phyloP scores from a whole-genome alignment of 1,140 invertebrate genomes.

The Tribolium madens region DNA sequence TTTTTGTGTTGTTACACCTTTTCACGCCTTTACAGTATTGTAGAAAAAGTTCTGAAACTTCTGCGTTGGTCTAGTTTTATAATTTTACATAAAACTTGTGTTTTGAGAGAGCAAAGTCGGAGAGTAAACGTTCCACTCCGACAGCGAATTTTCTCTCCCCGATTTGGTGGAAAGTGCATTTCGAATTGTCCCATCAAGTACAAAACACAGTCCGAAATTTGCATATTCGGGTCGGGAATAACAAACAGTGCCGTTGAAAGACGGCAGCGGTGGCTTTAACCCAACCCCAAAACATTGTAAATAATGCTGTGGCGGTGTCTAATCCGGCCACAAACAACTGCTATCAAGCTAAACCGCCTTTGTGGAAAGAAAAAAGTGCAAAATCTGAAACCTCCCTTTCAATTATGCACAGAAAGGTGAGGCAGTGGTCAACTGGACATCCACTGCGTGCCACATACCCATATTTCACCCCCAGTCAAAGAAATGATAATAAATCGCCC shows the following conservation, averaged over 20 bases:
- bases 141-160: background rate
- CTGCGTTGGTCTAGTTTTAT: too few relatives aligned
- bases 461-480: background rate
- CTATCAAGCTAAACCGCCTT: background rate
- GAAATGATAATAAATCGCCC: background rate
- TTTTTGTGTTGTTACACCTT: too few relatives aligned
- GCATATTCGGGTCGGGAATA: slow-evolving; percentile 21
- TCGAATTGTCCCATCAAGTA: slow-evolving; percentile 1
- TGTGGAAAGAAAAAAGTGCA: background rate
- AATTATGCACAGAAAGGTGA: background rate
- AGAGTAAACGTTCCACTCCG: too few relatives aligned
- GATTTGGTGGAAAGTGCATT: background rate
- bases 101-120: too few relatives aligned
- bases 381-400: slow-evolving; percentile 1
- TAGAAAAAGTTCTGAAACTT: too few relatives aligned
- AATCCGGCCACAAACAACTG: slow-evolving; percentile 18
- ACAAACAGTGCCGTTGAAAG: slow-evolving; percentile 18
- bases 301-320: slow-evolving; percentile 27
- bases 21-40: too few relatives aligned
- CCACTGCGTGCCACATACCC: background rate
- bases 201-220: slow-evolving; percentile 9
- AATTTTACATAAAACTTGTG: too few relatives aligned
- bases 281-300: slow-evolving; percentile 21
- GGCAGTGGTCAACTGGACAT: background rate
- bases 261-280: slow-evolving; percentile 8